phyloP scores from a whole-genome alignment of 1,140 invertebrate species.

The Brachystomella parvula region DNA sequence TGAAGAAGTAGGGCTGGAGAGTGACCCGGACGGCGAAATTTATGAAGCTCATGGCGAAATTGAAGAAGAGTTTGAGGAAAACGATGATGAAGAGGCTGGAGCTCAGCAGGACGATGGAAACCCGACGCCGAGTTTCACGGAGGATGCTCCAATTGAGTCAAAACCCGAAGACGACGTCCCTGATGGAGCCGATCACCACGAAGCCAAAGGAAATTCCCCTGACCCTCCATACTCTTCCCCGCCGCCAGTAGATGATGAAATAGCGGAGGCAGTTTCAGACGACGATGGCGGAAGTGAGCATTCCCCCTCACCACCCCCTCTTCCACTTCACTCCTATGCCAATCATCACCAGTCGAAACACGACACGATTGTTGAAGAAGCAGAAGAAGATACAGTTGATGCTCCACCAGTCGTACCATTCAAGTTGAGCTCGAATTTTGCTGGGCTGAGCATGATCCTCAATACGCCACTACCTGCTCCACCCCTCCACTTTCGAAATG shows the following conservation, averaged over 20 bases:
- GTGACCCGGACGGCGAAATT: neutral
- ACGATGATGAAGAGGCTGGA: neutral
- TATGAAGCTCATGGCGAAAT: neutral
- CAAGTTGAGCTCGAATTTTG: neutral
- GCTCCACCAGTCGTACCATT: neutral
- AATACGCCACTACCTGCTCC: neutral
- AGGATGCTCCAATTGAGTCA: too few relatives aligned
- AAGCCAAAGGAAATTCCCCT: too few relatives aligned
- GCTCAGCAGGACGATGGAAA: too few relatives aligned
- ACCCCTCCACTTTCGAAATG: neutral
- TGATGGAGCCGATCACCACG: too few relatives aligned
- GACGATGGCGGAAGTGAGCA: neutral
- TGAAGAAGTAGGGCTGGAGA: neutral
- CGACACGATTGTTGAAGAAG: slow-evolving; percentile 15
- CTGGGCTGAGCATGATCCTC: neutral
- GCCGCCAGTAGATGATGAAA: neutral
- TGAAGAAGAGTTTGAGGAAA: neutral
- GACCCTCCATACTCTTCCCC: neutral
- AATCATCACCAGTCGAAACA: neutral
- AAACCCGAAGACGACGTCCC: too few relatives aligned
- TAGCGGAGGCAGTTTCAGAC: neutral
- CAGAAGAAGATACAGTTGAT: slow-evolving; percentile 1
- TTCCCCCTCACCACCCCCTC: slow-evolving; percentile 17
- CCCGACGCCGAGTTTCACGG: too few relatives aligned
- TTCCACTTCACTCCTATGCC: neutral